Evolutionary conservation across 2,888 invertebrate species (phyloP).

Genomic region (Nysson spinosus): DNA sequence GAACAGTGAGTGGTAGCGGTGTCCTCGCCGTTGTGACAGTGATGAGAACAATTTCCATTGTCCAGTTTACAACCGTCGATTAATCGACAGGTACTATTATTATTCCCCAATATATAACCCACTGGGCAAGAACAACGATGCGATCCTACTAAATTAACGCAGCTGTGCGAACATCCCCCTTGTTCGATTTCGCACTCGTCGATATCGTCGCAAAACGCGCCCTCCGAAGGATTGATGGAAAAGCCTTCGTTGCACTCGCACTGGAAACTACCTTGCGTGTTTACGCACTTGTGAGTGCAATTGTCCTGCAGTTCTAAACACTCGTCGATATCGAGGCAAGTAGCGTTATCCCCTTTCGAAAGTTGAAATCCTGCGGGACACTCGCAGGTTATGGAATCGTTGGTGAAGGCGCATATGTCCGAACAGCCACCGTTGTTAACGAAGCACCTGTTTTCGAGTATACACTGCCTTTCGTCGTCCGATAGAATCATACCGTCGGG

Average conservation of each 20-base stretch:
- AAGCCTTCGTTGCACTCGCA: constrained; percentile 79
- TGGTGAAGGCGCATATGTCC: constrained; percentile 72
- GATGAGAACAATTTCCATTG: constrained; percentile 78
- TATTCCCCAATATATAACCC: constrained; percentile 68
- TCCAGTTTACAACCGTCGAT: constrained; percentile 68
- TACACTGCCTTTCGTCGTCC: constrained; percentile 73
- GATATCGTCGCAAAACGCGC: constrained; percentile 75
- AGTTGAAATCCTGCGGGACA: constrained; percentile 79
- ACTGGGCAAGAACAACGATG: constrained; percentile 77
- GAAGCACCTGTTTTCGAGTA: constrained; percentile 79
- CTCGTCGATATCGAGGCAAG: constrained; percentile 77
- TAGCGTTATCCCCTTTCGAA: constrained; percentile 70
- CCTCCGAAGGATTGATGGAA: constrained; percentile 71
- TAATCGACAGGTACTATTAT: constrained; percentile 63
- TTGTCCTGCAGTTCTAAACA: constrained; percentile 71
- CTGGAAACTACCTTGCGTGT: constrained; percentile 77
- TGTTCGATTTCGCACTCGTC: constrained; percentile 78
- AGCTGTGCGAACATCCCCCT: constrained; percentile 80
- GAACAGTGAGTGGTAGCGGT: constrained; percentile 77
- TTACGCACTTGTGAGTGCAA: constrained; percentile 77
- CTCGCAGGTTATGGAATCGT: constrained; percentile 76
- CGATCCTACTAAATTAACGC: constrained; percentile 76
- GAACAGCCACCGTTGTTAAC: constrained; percentile 78
- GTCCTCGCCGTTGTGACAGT: constrained; percentile 78
- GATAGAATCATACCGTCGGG: constrained; percentile 70